Evolutionary conservation across 1,140 invertebrate genomes (phyloP).

Genomic region (Cheumatopsyche charites): DNA sequence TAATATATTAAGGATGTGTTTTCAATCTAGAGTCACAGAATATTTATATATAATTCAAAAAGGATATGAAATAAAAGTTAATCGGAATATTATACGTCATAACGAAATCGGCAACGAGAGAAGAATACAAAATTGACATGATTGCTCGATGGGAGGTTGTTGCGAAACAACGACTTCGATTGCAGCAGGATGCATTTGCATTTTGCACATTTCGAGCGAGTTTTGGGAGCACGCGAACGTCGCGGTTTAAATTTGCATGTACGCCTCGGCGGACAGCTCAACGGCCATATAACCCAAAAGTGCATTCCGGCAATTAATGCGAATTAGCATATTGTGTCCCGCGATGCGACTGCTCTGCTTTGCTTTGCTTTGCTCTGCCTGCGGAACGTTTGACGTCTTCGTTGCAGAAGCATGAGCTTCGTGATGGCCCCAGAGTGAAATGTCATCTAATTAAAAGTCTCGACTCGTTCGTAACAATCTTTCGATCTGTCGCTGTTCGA

Average conservation of each 20-base stretch:
- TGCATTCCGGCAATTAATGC: slow-evolving; percentile 33
- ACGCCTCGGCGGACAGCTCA: not conserved
- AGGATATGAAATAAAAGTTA: no score
- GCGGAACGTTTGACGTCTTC: slow-evolving; percentile 27
- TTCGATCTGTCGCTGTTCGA: slow-evolving; percentile 19
- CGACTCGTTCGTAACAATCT: slow-evolving; percentile 23
- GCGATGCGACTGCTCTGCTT: not conserved
- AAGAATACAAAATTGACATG: no score
- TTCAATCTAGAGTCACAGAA: no score
- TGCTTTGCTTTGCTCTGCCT: no score
- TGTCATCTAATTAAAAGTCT: slow-evolving; percentile 39
- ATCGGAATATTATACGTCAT: no score
- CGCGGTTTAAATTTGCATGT: not conserved
- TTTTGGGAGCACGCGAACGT: not conserved
- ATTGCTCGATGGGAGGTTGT: no score
- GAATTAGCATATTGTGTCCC: slow-evolving; percentile 33
- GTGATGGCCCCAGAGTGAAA: slow-evolving; percentile 32
- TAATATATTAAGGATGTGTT: no score
- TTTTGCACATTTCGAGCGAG: no score
- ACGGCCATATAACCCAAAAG: slow-evolving; percentile 15
- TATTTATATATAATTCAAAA: no score
- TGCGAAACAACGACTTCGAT: not conserved
- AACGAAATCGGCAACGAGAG: no score
- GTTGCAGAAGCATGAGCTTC: slow-evolving; percentile 22
- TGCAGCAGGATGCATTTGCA: no score